phyloP scores from a whole-genome alignment of 2,888 invertebrate species.

The Micoletzkya japonica region DNA sequence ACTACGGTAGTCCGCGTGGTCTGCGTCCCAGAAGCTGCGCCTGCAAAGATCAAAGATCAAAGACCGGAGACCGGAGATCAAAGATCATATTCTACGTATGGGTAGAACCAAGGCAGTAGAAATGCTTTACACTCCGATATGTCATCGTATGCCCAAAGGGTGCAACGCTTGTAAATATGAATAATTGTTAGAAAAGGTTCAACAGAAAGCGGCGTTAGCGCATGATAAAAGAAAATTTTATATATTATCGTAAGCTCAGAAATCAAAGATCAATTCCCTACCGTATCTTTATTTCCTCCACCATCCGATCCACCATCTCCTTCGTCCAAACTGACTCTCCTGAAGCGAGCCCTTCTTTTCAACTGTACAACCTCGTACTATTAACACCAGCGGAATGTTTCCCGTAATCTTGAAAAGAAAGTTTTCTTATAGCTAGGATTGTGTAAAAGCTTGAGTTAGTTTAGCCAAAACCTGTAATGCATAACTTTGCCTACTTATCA shows the following conservation, averaged over 20 bases:
- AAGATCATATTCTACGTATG: too few species aligned
- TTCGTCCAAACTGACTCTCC: slow-evolving; percentile 7
- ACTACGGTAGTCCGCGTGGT: slow-evolving; percentile 12
- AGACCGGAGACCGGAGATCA: neutral
- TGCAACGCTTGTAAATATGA: neutral
- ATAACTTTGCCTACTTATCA: too few species aligned
- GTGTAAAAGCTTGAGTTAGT: too few species aligned
- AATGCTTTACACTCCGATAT: neutral
- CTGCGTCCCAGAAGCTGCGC: slow-evolving; percentile 6
- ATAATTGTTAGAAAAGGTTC: neutral
- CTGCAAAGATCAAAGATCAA: neutral
- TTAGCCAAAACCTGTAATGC: too few species aligned
- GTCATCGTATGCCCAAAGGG: neutral
- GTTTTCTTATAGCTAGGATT: too few species aligned
- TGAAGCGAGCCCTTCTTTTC: neutral
- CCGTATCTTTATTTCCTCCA: slow-evolving; percentile 13
- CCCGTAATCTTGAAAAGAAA: too few species aligned
- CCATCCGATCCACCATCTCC: slow-evolving; percentile 19
- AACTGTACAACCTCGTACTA: too few species aligned
- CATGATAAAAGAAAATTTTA: neutral
- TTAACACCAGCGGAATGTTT: too few species aligned
- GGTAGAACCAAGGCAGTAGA: neutral
- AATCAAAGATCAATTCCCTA: neutral
- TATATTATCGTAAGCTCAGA: neutral
- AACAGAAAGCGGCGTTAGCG: neutral